A percentile compares a stretch with the other conserved stretches of the same genome.
These are phyloP conservation scores for Lepus americanus DNA, from an alignment of 2,113 vertebrate genomes.

Conservation along the genomic window DNA sequence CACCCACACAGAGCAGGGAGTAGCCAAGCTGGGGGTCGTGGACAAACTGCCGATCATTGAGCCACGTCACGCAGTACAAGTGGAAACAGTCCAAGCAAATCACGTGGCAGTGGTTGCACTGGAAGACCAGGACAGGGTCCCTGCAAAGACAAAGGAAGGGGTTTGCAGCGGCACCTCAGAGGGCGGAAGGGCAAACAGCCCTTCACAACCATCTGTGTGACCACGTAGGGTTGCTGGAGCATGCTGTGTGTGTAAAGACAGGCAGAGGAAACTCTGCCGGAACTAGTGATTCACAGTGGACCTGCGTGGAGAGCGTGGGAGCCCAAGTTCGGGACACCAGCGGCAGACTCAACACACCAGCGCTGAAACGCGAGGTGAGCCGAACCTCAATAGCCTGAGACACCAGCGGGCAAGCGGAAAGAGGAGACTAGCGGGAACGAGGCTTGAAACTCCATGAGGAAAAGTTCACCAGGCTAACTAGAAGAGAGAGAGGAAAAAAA, in stretches of 20 bases:
- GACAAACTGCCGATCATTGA: slow-evolving; percentile 93
- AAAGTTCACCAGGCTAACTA: no score
- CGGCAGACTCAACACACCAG: no score
- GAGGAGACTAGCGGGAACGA: no score
- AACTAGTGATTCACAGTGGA: no score
- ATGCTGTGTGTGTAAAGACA: neutral
- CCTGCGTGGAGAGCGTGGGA: no score
- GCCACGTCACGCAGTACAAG: slow-evolving; percentile 92
- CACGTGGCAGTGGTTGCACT: slow-evolving; percentile 92
- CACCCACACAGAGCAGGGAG: slow-evolving; percentile 94
- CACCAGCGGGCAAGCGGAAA: no score
- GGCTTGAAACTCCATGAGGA: no score
- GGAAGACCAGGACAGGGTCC: slow-evolving; percentile 93
- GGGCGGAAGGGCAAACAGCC: rapidly evolving
- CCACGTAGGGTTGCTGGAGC: rapidly evolving
- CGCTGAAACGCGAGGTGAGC: no score
- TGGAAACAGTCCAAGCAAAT: slow-evolving; percentile 96
- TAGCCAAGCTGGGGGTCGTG: slow-evolving; percentile 91
- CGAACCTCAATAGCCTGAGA: no score
- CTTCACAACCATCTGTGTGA: neutral
- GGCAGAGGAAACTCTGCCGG: no score
- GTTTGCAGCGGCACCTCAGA: rapidly evolving
- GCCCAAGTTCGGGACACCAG: no score
- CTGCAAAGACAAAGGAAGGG: slow-evolving; percentile 81
- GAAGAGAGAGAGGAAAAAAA: no score